A percentile compares a stretch with the other conserved stretches of the same genome.
Evolutionary conservation across 2,797 vertebrate species (phyloP).

Genomic region (Loris lydekkerianus): DNA sequence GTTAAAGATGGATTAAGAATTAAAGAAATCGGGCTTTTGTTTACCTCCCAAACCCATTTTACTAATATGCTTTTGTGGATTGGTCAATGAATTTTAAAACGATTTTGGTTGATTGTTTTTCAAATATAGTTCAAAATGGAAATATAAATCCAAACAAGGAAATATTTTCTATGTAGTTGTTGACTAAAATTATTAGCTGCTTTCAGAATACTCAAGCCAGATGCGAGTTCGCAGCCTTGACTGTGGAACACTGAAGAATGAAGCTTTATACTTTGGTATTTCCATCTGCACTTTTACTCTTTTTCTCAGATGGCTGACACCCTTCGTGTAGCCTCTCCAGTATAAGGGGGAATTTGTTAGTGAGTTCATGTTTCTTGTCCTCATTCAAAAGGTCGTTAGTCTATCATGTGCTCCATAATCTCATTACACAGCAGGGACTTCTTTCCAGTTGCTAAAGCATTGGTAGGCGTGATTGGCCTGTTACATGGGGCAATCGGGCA

Average conservation of each 20-base stretch:
- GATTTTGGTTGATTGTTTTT: not conserved
- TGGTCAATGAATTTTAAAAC: constrained; percentile 12
- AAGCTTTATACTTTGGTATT: constrained; percentile 82
- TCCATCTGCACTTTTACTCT: constrained; percentile 75
- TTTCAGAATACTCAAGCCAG: constrained; percentile 69
- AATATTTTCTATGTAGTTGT: not conserved
- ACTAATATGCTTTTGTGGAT: not conserved
- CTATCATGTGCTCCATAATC: constrained; percentile 50
- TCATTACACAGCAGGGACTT: constrained; percentile 50
- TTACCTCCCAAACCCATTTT: not conserved
- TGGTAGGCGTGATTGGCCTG: not conserved
- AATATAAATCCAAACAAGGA: not conserved
- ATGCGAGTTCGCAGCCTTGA: constrained; percentile 80
- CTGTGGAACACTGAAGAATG: constrained; percentile 79
- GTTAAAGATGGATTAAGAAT: constrained; percentile 31
- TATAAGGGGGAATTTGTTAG: constrained; percentile 58
- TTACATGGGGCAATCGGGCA: not conserved
- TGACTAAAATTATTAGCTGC: constrained; percentile 5
- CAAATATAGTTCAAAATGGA: constrained; percentile 30
- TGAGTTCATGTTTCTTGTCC: constrained; percentile 54
- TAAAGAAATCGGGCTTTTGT: not conserved
- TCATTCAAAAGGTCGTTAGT: constrained; percentile 77
- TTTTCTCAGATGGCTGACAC: constrained; percentile 5
- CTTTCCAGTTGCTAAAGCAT: constrained; percentile 47
- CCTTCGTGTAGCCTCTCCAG: not conserved